phyloP scores from a whole-genome alignment of 2,113 vertebrate genomes.

The Vireo altiloquus region DNA sequence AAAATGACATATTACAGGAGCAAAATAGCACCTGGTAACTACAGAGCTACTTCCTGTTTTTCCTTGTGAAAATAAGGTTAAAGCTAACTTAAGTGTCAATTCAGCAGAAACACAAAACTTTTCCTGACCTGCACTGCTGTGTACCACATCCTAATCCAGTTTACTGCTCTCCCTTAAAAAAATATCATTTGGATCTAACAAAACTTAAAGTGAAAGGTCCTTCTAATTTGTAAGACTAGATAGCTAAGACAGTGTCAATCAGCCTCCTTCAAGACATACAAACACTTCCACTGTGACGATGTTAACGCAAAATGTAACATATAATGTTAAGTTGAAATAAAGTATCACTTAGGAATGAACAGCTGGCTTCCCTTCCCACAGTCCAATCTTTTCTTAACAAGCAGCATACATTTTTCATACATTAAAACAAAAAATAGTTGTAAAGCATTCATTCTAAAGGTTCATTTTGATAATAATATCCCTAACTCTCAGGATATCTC shows the following conservation, averaged over 20 bases:
- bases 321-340: neutral
- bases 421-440: neutral
- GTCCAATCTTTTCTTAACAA: neutral
- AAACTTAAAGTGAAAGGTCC: neutral
- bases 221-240: neutral
- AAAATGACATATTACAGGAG: conserved; percentile 43
- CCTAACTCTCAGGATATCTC: neutral
- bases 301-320: neutral
- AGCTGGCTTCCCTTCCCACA: neutral
- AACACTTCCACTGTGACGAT: neutral
- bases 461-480: neutral
- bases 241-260: neutral
- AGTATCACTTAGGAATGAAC: neutral
- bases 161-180: neutral
- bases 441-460: neutral
- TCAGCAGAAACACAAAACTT: neutral
- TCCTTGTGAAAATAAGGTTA: conserved; percentile 33
- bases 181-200: neutral
- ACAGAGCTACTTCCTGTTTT: conserved; percentile 26
- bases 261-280: neutral
- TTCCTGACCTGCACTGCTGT: neutral
- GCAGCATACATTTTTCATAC: neutral
- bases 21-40: conserved; percentile 54
- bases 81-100: neutral
- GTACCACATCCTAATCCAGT: neutral